Conservation (phyloP, 2,888 invertebrate species). For the Aradus depressus region DNA sequence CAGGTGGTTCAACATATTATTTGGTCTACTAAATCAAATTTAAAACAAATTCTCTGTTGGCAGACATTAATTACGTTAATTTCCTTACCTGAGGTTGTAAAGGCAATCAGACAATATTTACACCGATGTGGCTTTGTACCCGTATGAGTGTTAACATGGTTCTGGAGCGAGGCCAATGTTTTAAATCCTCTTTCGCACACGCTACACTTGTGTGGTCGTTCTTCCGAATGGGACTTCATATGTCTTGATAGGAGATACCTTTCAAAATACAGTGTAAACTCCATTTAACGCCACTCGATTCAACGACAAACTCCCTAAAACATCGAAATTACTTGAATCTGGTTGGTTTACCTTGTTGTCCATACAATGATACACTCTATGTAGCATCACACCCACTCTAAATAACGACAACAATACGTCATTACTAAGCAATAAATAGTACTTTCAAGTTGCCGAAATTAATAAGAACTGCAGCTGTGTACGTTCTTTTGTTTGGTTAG, state of each 20-base stretch:
- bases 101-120: constrained; percentile 75
- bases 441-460: too few relatives aligned
- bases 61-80: background rate
- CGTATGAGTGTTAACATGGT: constrained; percentile 93
- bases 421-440: too few relatives aligned
- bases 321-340: too few relatives aligned
- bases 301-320: too few relatives aligned
- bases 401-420: too few relatives aligned
- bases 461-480: too few relatives aligned
- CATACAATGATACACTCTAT: too few relatives aligned
- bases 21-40: background rate
- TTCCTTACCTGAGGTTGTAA: constrained; percentile 61
- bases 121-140: constrained; percentile 86
- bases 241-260: constrained; percentile 81
- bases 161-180: constrained; percentile 79
- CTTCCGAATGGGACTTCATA: constrained; percentile 91
- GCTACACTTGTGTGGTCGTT: constrained; percentile 82
- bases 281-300: too few relatives aligned
- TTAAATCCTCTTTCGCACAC: constrained; percentile 94
- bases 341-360: too few relatives aligned
- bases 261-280: constrained; percentile 22
- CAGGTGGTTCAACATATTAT: too few relatives aligned
- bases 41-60: background rate
- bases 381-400: too few relatives aligned
- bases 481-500: too few relatives aligned